A percentile compares a stretch with the other conserved stretches of the same genome.
Conservation (phyloP, 2,888 invertebrate species). For the Ecliptopera silaceata region DNA sequence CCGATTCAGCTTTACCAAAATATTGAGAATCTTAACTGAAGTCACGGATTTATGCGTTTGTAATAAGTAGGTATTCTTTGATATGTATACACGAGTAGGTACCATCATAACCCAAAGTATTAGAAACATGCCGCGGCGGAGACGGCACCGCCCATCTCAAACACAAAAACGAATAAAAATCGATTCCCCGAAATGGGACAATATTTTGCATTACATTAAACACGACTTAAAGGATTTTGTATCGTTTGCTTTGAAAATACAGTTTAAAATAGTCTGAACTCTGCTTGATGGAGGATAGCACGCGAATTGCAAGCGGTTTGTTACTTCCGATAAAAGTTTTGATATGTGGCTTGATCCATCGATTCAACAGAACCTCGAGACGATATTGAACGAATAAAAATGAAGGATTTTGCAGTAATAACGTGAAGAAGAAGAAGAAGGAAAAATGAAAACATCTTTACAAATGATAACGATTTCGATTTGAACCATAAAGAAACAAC, state of each 20-base stretch:
- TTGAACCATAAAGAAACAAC: too few relatives aligned
- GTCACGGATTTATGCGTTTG: neutral
- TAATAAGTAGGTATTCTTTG: neutral
- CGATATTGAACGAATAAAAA: constrained; percentile 1
- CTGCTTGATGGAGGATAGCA: constrained; percentile 40
- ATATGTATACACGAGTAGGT: too few relatives aligned
- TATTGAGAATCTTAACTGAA: neutral
- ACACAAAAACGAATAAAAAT: constrained; percentile 58
- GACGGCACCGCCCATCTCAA: constrained; percentile 27
- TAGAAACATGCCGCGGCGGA: neutral
- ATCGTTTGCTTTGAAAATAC: constrained; percentile 26
- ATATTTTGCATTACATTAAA: constrained; percentile 44
- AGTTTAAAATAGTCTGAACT: constrained; percentile 21
- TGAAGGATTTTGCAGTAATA: neutral
- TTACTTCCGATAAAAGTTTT: constrained; percentile 38
- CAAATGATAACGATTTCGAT: neutral
- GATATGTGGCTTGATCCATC: constrained; percentile 29
- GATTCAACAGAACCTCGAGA: constrained; percentile 27
- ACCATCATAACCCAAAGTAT: neutral
- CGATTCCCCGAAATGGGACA: constrained; percentile 59
- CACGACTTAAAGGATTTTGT: constrained; percentile 24
- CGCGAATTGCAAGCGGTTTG: constrained; percentile 44
- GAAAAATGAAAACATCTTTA: neutral
- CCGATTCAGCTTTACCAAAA: too few relatives aligned
- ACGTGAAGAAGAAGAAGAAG: too few relatives aligned